Evolutionary conservation across 2,888 invertebrate species (phyloP), one percentile per base, ranked within the genome.

Genomic region (Platynereis dumerilii): DNA sequence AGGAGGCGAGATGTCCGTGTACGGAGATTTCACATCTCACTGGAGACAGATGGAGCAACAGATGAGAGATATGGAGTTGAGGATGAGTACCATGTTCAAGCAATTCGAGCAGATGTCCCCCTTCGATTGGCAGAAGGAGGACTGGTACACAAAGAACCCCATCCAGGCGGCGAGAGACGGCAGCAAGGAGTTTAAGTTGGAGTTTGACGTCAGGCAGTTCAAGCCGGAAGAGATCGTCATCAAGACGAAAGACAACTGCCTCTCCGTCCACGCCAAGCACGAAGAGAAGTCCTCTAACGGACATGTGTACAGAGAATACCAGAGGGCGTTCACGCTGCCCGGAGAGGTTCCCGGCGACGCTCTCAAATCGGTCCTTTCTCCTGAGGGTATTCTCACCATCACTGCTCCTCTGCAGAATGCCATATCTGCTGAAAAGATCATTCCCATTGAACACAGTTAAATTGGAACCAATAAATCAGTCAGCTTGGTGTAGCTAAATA

Each of bases 131-230:
- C 34, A 34, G 34, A 34, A 12, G 34, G 61, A 55, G 2, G 61
- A 54, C 26, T 56, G 61, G 63, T 68, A 71, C n/a, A 61, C 77
- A 68, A 76, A 78, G 62, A 76, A 78, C 63, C 78, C 79, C 1
- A 72, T 80, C 24, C 62, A 69, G 17, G 69, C 74, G 2, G 76
- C 73, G 53, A 65, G 53, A 3, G 93, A 94, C 84, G 94, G 91
- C 86, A 96, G 96, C 86, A 91, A 92, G 29, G 74, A 72, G 83
- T 88, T 98, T 76, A 94, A 96, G 84, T 89, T 98, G 29, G 89
- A 96, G 82, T 98, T 98, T 86, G 97, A 98, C 85, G 96, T 98
- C 76, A 93, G 94, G 81, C 95, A 97, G 86, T 98, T 97, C 87
- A 91, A 92, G 64, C 88, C 88, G 2, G 98, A 98, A 86, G 97